Percentiles rank a stretch among this genome's conserved stretches.
phyloP scores from a whole-genome alignment of 2,113 vertebrate genomes.

The Regulus satrapa region DNA sequence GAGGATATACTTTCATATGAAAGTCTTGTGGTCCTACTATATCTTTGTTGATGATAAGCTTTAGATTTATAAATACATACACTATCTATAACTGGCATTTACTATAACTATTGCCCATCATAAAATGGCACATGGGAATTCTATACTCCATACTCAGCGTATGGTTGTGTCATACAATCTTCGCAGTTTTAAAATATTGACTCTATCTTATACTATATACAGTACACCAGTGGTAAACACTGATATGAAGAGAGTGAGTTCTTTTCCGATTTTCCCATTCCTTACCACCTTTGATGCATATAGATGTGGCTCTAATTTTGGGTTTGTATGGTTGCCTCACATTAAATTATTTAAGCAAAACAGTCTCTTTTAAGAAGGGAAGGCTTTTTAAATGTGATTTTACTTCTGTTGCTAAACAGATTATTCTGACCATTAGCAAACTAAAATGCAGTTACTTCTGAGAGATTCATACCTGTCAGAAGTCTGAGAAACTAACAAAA shows the following conservation, averaged over 20 bases:
- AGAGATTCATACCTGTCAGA: constrained; percentile 15
- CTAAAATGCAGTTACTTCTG: constrained; percentile 13
- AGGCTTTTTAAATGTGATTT: not conserved
- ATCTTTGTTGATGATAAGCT: constrained; percentile 64
- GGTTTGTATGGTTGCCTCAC: not conserved
- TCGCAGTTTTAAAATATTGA: constrained; percentile 50
- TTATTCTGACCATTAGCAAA: constrained; percentile 14
- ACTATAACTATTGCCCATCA: constrained; percentile 53
- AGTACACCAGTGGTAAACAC: constrained; percentile 60
- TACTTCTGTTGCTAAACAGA: not conserved
- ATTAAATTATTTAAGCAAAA: not conserved
- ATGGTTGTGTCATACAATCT: constrained; percentile 58
- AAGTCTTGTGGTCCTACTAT: constrained; percentile 62
- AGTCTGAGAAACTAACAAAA: constrained; percentile 19
- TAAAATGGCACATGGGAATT: constrained; percentile 65
- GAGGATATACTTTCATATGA: constrained; percentile 72
- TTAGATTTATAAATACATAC: constrained; percentile 58
- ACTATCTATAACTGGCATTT: constrained; percentile 63
- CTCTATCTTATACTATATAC: constrained; percentile 60
- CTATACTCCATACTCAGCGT: constrained; percentile 37
- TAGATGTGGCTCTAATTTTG: not conserved
- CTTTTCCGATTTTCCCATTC: constrained; percentile 12
- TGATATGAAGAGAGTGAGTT: constrained; percentile 30
- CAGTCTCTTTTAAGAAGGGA: not conserved
- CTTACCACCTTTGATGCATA: not conserved